Evolutionary conservation across 2,888 invertebrate species (phyloP).

Genomic region (Poecilus cupreus): DNA sequence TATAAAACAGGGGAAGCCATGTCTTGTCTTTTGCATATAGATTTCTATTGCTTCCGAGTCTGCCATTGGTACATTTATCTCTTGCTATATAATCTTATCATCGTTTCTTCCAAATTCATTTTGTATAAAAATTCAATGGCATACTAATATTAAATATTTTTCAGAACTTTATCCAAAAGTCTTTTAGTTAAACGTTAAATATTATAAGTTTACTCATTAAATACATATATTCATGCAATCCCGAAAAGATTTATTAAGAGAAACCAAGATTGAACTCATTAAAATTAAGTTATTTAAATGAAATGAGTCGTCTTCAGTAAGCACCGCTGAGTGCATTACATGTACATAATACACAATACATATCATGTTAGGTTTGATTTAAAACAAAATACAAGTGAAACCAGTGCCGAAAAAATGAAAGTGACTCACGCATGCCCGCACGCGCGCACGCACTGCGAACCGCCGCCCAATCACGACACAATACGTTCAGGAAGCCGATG

Average conservation of each 20-base stretch:
- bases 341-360: conserved; percentile 12
- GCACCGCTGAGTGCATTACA: background rate
- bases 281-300: conserved; percentile 22
- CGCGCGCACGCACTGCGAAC: conserved; percentile 41
- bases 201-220: too few relatives aligned
- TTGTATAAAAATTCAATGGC: too few relatives aligned
- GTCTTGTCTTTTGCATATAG: too few relatives aligned
- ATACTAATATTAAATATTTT: too few relatives aligned
- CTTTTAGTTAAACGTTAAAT: too few relatives aligned
- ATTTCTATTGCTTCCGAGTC: too few relatives aligned
- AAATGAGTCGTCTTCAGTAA: background rate
- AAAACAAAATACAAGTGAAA: conserved; percentile 53
- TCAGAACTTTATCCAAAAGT: too few relatives aligned
- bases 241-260: background rate
- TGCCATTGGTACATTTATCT: too few relatives aligned
- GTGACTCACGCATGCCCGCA: conserved; percentile 52
- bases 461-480: conserved; percentile 17
- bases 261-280: background rate
- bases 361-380: conserved; percentile 28
- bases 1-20: too few relatives aligned
- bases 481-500: background rate
- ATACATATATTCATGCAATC: too few relatives aligned
- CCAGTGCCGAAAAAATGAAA: conserved; percentile 58
- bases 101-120: too few relatives aligned
- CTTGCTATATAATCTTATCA: too few relatives aligned